phyloP scores from a whole-genome alignment of 2,797 vertebrate genomes.

The Spheniscus humboldti region DNA sequence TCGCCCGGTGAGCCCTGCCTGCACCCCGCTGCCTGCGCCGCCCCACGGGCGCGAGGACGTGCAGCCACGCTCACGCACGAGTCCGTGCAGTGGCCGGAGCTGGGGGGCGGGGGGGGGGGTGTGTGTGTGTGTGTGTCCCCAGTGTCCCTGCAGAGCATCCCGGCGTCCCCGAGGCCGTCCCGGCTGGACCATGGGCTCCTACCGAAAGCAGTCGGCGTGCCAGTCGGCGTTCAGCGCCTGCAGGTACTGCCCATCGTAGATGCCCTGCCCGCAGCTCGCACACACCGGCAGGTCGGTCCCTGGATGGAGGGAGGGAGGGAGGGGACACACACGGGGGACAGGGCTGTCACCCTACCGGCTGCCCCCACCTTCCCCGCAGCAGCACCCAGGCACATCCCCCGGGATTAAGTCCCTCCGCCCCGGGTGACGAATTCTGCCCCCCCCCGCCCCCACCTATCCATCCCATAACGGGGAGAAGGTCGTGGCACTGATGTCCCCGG shows the following conservation, averaged over 20 bases:
- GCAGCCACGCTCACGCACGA: rapidly evolving
- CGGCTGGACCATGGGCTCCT: background rate
- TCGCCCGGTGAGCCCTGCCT: background rate
- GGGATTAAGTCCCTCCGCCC: background rate
- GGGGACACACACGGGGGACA: background rate
- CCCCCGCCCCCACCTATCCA: background rate
- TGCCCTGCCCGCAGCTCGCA: slow-evolving; percentile 88
- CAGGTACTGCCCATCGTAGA: slow-evolving; percentile 96
- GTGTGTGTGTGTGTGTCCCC: too few relatives aligned
- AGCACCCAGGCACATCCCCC: background rate
- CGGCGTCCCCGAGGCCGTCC: background rate
- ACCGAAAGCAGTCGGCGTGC: slow-evolving; percentile 96
- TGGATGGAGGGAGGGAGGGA: slow-evolving; percentile 2
- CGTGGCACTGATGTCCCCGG: background rate
- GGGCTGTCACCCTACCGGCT: background rate
- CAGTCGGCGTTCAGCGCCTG: slow-evolving; percentile 91
- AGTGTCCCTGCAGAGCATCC: background rate
- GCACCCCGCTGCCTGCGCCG: background rate
- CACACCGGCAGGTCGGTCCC: slow-evolving; percentile 90
- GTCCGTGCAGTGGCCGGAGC: background rate
- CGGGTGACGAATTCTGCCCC: background rate
- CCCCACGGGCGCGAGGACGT: background rate
- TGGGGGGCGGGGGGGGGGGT: too few relatives aligned
- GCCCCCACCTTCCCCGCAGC: background rate
- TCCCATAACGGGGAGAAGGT: background rate